Conservation (phyloP, 23 tunicate species). For the Clavelina lepadiformis region DNA sequence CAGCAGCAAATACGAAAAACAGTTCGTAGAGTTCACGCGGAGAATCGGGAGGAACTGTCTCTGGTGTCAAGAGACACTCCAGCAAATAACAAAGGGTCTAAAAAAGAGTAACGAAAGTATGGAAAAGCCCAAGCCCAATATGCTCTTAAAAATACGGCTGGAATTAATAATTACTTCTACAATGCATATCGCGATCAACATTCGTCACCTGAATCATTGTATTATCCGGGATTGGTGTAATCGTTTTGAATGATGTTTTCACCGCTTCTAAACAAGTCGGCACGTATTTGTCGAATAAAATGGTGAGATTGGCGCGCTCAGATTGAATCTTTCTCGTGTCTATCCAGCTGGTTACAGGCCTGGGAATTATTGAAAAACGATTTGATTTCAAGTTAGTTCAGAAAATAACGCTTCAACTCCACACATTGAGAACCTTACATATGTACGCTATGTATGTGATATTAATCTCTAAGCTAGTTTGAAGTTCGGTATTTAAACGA, state of each 20-base stretch:
- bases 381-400: too few species aligned
- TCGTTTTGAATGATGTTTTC: constrained; percentile 74
- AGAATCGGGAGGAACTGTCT: constrained; percentile 80
- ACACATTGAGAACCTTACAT: not conserved
- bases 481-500: not conserved
- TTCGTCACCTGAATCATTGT: constrained; percentile 79
- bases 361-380: too few species aligned
- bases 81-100: constrained; percentile 82
- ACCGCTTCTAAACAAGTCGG: constrained; percentile 86
- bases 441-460: not conserved
- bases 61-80: constrained; percentile 80
- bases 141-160: not conserved
- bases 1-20: constrained; percentile 91
- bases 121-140: not conserved
- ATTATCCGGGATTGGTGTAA: constrained; percentile 85
- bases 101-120: not conserved
- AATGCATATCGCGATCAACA: not conserved
- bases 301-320: constrained; percentile 82
- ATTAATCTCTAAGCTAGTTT: not conserved
- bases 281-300: constrained; percentile 86
- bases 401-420: not conserved
- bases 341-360: constrained; percentile 92
- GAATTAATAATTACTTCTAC: not conserved
- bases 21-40: constrained; percentile 88
- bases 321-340: constrained; percentile 78